Evolutionary conservation across 2,797 vertebrate genomes (phyloP), one percentile per base, ranked within the genome.

Genomic region (Urocyon cinereoargenteus): DNA sequence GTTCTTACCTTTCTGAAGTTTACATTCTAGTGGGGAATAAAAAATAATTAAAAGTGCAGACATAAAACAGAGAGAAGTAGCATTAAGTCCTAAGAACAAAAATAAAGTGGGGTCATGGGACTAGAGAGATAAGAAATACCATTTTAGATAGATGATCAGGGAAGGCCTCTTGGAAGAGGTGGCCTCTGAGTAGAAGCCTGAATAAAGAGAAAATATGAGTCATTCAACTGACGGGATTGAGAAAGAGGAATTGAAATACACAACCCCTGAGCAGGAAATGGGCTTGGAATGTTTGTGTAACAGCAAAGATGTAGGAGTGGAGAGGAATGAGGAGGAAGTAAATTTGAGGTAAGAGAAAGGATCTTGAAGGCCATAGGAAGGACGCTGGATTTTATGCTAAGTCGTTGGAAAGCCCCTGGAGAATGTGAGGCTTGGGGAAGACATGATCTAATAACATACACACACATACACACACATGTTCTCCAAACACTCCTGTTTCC

Each of bases 401-500:
- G 5, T 70, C 22, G 36, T 53, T 81, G 26, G 24, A 85, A 94
- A 96, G 14, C 18, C 31, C 4, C 31, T 49, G 49, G 11, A 78
- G 12, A 4, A 91, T 22, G 3, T 72, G 68, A 89, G 15, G 24
- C 40, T 31, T 28, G 15, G 26, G 14, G 26, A 45, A 49, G 6
- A 45, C 15, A 57, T 66, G 36, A 82, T 40, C 4, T 62, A 85
- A 90, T 90, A 70, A 53, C 28, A 40, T 8, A 79, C 1, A 49
- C 9, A 73, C 19, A 57, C 22, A 36, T 57, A 70, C 1, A n/a
- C 12, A 2, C 22, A 36, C 1, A 0, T 0, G 5, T 31, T 1
- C 16, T 62, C 36, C 64, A 73, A 73, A 78, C 18, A 45, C 16
- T 24, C 24, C 21, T 72, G 0, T 70, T 87, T 90, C 40, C 36